Percentiles rank a stretch among this genome's conserved stretches.
phyloP scores from a whole-genome alignment of 2,888 invertebrate species.

The Sepioteuthis lessoniana region DNA sequence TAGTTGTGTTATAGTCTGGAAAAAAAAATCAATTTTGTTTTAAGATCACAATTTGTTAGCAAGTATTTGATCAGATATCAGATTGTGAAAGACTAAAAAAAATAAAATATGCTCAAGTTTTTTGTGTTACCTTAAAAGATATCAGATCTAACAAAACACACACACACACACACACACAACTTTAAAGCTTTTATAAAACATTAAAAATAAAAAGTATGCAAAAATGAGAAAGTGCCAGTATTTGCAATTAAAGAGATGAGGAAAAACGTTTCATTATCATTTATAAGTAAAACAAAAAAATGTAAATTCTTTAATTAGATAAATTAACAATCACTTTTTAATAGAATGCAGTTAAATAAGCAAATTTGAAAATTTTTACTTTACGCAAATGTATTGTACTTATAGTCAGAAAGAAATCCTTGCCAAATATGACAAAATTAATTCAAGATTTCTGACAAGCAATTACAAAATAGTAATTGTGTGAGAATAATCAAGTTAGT shows the following conservation, averaged over 20 bases:
- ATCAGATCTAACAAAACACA: too few species aligned
- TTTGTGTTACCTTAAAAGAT: too few species aligned
- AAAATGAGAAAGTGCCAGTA: background rate
- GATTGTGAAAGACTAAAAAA: background rate
- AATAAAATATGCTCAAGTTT: background rate
- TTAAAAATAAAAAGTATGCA: background rate
- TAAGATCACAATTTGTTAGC: background rate
- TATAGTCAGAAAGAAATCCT: too few species aligned
- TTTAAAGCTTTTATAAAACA: background rate
- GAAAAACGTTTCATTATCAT: background rate
- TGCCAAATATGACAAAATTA: too few species aligned
- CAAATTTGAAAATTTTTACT: too few species aligned
- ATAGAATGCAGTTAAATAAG: too few species aligned
- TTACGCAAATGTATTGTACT: too few species aligned
- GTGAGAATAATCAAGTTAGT: too few species aligned
- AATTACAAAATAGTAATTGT: too few species aligned
- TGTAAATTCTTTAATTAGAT: background rate
- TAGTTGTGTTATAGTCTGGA: constrained; percentile 70
- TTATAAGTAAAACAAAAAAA: background rate
- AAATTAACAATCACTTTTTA: too few species aligned
- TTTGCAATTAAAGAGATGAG: background rate
- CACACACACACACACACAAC: background rate
- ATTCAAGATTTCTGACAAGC: too few species aligned
- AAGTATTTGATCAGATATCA: background rate
- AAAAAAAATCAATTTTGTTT: constrained; percentile 45